Evolutionary conservation across 2,888 invertebrate genomes (phyloP), one percentile per base, ranked within the genome.

Genomic region (Phragmatobia fuliginosa): DNA sequence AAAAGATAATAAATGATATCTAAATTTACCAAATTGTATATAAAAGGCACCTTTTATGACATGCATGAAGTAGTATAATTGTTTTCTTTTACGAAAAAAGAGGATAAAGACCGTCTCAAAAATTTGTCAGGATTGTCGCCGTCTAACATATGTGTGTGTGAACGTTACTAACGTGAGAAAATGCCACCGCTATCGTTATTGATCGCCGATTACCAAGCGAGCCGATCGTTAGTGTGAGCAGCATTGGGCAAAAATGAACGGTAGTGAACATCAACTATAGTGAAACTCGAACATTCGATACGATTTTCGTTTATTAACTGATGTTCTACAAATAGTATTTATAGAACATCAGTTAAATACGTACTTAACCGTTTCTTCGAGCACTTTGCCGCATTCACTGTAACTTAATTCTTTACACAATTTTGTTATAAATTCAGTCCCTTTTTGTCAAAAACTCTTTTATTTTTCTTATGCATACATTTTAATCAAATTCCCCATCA

Each of bases 401-500:
- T 14, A 33, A n/a, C 21, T 65, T 65, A 36, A 31, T 56, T 65
- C 65, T 56, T 56, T 8, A 58, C 38, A n/a, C 58, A 59, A 56
- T 70, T 49, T 59, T 63, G 70, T 65, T 36, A 62, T 61, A 72
- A 75, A 75, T 73, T 70, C 68, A 71, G 70, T 45, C 38, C 62
- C 56, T 25, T 70, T 75, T 74, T 65, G 41, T 62, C 68, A 28
- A 45, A 74, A 78, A 68, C 72, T 71, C 74, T 73, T 77, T 76
- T 81, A 75, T 76, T 78, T 77, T 74, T 52, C 73, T 77, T 66
- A 52, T 61, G 72, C 66, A 72, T 70, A 77, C 77, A 73, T 80
- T 80, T 82, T 82, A 83, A 84, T 85, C 77, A 83, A 84, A 79
- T 77, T 75, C 78, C 28, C 75, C 73, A 80, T 79, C 68, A 80